These are phyloP conservation scores for Brachyistius frenatus DNA, from an alignment of 2,113 vertebrate genomes.

Conservation along the genomic window DNA sequence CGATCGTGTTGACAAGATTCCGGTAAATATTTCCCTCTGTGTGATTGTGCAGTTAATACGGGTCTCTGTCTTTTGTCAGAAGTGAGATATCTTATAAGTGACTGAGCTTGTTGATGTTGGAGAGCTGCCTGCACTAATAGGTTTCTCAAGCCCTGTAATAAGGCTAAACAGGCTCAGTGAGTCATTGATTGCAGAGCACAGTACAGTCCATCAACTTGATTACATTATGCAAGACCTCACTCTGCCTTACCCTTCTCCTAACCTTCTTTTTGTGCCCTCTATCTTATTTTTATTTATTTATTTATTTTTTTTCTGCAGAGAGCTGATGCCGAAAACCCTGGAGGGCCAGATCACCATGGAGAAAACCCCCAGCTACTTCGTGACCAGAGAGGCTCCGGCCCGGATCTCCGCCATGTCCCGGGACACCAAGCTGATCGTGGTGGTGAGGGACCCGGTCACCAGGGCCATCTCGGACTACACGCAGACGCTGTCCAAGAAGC, in stretches of 20 bases:
- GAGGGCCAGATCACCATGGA: constrained; percentile 99
- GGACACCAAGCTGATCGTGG: constrained; percentile 94
- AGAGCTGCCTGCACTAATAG: constrained; percentile 74
- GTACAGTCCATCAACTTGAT: constrained; percentile 77
- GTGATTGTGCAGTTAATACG: constrained; percentile 58
- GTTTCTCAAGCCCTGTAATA: constrained; percentile 70
- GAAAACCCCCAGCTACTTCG: constrained; percentile 97
- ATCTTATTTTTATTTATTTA: constrained; percentile 8
- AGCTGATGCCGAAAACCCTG: constrained; percentile 93
- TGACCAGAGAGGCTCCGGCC: constrained; percentile 91
- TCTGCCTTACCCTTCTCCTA: constrained; percentile 50
- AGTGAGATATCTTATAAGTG: constrained; percentile 63
- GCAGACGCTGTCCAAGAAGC: constrained; percentile 94
- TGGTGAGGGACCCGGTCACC: constrained; percentile 95
- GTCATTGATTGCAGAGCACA: constrained; percentile 72
- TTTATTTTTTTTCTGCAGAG: constrained; percentile 74
- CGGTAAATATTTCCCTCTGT: constrained; percentile 28
- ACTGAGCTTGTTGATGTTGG: constrained; percentile 72
- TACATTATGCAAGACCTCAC: constrained; percentile 69
- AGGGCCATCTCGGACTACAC: constrained; percentile 96
- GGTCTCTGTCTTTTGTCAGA: constrained; percentile 51
- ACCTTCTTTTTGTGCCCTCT: constrained; percentile 46
- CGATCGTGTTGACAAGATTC: constrained; percentile 37
- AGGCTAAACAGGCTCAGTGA: constrained; percentile 67
- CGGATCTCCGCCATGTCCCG: constrained; percentile 93